phyloP scores from a whole-genome alignment of 2,797 vertebrate genomes.

The Geotria australis region DNA sequence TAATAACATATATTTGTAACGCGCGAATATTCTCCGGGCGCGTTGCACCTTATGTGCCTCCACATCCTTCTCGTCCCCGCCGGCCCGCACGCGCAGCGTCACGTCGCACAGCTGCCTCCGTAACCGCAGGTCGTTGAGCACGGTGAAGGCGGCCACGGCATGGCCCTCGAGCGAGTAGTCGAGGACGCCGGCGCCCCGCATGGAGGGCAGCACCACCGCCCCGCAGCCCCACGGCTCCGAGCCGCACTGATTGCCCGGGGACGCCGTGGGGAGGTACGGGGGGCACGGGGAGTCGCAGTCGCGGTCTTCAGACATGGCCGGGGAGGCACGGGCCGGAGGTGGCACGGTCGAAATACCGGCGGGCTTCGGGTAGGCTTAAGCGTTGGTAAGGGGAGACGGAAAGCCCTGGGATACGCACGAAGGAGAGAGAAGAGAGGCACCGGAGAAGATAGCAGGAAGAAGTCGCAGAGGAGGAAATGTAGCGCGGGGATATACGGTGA shows the following conservation, averaged over 20 bases:
- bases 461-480: neutral
- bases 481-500: neutral
- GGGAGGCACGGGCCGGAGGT: constrained; percentile 7
- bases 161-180: constrained; percentile 71
- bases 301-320: neutral
- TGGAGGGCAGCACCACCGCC: constrained; percentile 66
- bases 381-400: neutral
- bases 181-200: constrained; percentile 42
- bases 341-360: constrained; percentile 6
- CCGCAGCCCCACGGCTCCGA: constrained; percentile 36
- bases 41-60: constrained; percentile 52
- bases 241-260: neutral
- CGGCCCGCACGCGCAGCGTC: constrained; percentile 42
- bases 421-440: neutral
- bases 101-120: constrained; percentile 59
- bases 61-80: constrained; percentile 36
- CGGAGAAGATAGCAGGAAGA: neutral
- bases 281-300: constrained; percentile 1
- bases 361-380: neutral
- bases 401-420: neutral
- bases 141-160: constrained; percentile 44
- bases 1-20: too few relatives aligned
- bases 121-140: constrained; percentile 65
- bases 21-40: too few relatives aligned
- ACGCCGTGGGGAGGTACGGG: constrained; percentile 1